A percentile compares a stretch with the other conserved stretches of the same genome.
Conservation (phyloP, 2,888 invertebrate genomes). For the Leptopterna dolabrata region DNA sequence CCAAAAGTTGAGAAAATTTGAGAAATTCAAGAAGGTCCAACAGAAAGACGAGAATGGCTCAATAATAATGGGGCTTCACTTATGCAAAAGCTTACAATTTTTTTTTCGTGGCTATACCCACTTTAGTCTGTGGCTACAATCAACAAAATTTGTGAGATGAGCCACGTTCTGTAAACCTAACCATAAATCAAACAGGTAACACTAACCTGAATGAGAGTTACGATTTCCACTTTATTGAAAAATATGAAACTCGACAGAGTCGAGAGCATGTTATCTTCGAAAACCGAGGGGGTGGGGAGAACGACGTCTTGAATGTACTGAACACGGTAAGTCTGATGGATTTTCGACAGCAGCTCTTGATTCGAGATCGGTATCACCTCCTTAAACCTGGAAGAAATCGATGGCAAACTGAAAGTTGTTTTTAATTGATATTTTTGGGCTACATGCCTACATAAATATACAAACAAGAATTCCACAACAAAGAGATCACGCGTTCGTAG, state of each 20-base stretch:
- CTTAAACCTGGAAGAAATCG: constrained; percentile 73
- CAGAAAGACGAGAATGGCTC: too few species aligned
- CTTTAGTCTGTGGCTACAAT: too few species aligned
- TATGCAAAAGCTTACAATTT: too few species aligned
- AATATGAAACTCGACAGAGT: constrained; percentile 98
- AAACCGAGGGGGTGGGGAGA: constrained; percentile 97
- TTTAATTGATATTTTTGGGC: constrained; percentile 12
- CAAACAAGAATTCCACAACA: background rate
- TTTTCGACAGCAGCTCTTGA: constrained; percentile 94
- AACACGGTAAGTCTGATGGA: constrained; percentile 99
- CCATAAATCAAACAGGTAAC: constrained; percentile 4
- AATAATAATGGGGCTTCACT: too few species aligned
- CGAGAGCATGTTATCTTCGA: constrained; percentile 98
- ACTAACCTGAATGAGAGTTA: constrained; percentile 84
- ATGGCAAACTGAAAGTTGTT: background rate
- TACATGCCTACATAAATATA: background rate
- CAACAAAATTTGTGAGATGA: too few species aligned
- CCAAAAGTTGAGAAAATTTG: too few species aligned
- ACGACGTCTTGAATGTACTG: constrained; percentile 99
- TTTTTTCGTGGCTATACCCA: too few species aligned
- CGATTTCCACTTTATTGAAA: constrained; percentile 99
- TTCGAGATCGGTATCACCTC: constrained; percentile 96
- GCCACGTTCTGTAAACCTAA: too few species aligned
- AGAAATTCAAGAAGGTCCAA: too few species aligned
- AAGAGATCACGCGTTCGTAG: too few species aligned